Evolutionary conservation across 2,888 invertebrate genomes (phyloP).

Genomic region (Gasteruption jaculator): DNA sequence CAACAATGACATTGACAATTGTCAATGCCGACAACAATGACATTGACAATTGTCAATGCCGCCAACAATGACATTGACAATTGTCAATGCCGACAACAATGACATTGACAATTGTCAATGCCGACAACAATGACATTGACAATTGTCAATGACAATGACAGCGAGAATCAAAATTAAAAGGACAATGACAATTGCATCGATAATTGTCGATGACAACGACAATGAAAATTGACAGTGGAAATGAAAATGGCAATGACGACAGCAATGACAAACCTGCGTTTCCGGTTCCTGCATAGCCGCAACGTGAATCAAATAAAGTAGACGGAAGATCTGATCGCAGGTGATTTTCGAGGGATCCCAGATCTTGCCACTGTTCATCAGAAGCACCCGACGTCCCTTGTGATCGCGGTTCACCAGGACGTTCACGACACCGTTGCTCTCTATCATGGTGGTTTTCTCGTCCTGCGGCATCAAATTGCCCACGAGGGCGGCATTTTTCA

Average conservation of each 20-base stretch:
- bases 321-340: slow-evolving; percentile 72
- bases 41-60: too few species aligned
- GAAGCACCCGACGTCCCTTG: slow-evolving; percentile 68
- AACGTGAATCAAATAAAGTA: slow-evolving; percentile 77
- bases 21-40: too few species aligned
- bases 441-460: slow-evolving; percentile 65
- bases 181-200: background rate
- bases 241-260: background rate
- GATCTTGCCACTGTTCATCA: slow-evolving; percentile 68
- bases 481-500: slow-evolving; percentile 63
- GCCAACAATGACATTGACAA: too few species aligned
- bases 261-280: slow-evolving; percentile 56
- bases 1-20: too few species aligned
- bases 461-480: slow-evolving; percentile 65
- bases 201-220: too few species aligned
- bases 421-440: slow-evolving; percentile 72
- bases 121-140: too few species aligned
- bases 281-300: slow-evolving; percentile 74
- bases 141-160: background rate
- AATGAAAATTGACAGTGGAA: too few species aligned
- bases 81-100: too few species aligned
- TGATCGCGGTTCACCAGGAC: slow-evolving; percentile 73
- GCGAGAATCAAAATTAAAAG: background rate
- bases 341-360: slow-evolving; percentile 75
- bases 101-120: too few species aligned